Conservation (phyloP, 2,797 vertebrate species). For the Rhadinocentrus ornatus region DNA sequence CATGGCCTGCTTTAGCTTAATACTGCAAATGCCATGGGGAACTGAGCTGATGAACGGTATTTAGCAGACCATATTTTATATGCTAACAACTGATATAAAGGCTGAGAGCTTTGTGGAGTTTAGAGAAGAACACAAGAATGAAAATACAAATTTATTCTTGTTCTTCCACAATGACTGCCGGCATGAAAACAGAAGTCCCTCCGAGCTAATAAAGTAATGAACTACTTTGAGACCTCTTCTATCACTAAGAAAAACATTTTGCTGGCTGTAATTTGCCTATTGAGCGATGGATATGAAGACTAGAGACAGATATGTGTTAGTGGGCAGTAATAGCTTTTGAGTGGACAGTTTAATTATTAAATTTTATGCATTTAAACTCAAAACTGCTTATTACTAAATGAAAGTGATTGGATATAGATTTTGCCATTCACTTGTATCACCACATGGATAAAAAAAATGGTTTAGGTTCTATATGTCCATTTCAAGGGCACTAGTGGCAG, state of each 20-base stretch:
- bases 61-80: conserved; percentile 31
- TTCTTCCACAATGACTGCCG: conserved; percentile 14
- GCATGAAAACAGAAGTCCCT: conserved; percentile 35
- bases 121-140: conserved; percentile 17
- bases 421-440: conserved; percentile 18
- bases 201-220: conserved; percentile 57
- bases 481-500: conserved; percentile 66
- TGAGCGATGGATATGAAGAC: conserved; percentile 51
- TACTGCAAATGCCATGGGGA: conserved; percentile 49
- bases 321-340: conserved; percentile 57
- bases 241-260: conserved; percentile 48
- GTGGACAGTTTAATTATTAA: conserved; percentile 32
- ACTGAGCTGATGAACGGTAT: conserved; percentile 37
- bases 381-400: conserved; percentile 42
- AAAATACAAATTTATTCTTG: background rate
- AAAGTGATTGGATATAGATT: conserved; percentile 35
- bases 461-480: conserved; percentile 35
- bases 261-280: conserved; percentile 50
- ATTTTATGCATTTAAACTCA: conserved; percentile 41
- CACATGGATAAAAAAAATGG: conserved; percentile 8
- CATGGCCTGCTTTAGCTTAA: conserved; percentile 47
- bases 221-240: conserved; percentile 38
- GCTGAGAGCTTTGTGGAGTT: conserved; percentile 16
- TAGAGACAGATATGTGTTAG: conserved; percentile 48
- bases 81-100: conserved; percentile 12